Conservation (phyloP, 35 echinoderm and acorn worm genomes). For the Patiria miniata region DNA sequence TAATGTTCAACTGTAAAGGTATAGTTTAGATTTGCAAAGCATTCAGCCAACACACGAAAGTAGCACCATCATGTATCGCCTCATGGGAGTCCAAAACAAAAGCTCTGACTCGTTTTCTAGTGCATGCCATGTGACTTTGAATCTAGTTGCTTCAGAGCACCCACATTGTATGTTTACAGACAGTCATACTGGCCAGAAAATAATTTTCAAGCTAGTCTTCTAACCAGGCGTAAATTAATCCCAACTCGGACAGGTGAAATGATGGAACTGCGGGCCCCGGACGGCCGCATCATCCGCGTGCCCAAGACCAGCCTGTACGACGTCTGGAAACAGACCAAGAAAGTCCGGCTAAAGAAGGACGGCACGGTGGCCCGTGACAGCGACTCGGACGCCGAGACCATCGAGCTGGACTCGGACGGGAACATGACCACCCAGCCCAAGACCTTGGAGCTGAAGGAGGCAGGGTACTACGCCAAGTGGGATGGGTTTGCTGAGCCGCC, state of each 20-base stretch:
- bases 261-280: slow-evolving; percentile 26
- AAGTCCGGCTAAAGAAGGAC: slow-evolving; percentile 58
- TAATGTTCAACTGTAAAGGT: no score
- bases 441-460: neutral
- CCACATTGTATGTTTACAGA: no score
- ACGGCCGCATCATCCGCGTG: slow-evolving; percentile 27
- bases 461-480: slow-evolving; percentile 28
- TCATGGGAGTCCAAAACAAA: no score
- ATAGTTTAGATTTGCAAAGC: no score
- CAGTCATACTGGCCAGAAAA: no score
- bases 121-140: no score
- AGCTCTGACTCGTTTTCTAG: no score
- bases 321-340: neutral
- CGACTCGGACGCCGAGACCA: slow-evolving; percentile 61
- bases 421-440: slow-evolving; percentile 34
- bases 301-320: neutral
- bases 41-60: no score
- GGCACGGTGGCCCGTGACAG: slow-evolving; percentile 53
- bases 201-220: no score
- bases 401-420: slow-evolving; percentile 52
- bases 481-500: slow-evolving; percentile 37
- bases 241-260: neutral
- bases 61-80: no score
- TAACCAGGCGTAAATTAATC: no score
- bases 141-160: no score